Percentiles rank a stretch among this genome's conserved stretches.
These are phyloP conservation scores for Octodonta nipae DNA, from an alignment of 2,888 invertebrate species.

Conservation along the genomic window DNA sequence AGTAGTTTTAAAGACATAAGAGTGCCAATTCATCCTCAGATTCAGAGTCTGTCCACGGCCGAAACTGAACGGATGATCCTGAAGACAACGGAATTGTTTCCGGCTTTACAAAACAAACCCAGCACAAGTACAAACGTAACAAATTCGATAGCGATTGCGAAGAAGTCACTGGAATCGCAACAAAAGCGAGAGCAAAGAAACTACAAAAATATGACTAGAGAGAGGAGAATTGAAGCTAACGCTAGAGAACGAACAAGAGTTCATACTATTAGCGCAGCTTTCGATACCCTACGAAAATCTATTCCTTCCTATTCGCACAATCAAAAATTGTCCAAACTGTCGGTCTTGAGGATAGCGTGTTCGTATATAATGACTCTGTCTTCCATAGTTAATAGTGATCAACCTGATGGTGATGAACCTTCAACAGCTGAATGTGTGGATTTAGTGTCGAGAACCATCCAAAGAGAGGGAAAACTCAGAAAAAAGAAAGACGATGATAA, in stretches of 20 bases:
- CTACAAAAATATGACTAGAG: constrained; percentile 91
- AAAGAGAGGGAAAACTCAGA: constrained; percentile 78
- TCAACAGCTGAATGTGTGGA: constrained; percentile 68
- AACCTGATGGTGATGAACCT: constrained; percentile 34
- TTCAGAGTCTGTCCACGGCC: constrained; percentile 17
- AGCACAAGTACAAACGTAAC: constrained; percentile 2
- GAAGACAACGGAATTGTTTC: constrained; percentile 27
- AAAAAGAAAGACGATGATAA: constrained; percentile 72
- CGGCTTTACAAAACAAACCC: constrained; percentile 14
- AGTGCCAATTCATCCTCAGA: constrained; percentile 27
- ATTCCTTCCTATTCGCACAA: constrained; percentile 86
- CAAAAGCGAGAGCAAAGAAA: constrained; percentile 55
- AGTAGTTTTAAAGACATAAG: constrained; percentile 16
- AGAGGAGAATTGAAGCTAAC: constrained; percentile 85
- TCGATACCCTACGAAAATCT: constrained; percentile 70
- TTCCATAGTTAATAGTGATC: constrained; percentile 57
- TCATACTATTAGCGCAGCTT: constrained; percentile 90
- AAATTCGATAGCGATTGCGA: constrained; percentile 3
- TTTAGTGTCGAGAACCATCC: constrained; percentile 79
- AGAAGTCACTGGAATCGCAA: constrained; percentile 6
- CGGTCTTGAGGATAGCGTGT: constrained; percentile 83
- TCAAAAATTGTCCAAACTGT: constrained; percentile 85
- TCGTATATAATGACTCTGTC: constrained; percentile 83
- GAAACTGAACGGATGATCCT: constrained; percentile 28
- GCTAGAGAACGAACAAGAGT: constrained; percentile 84